Percentiles rank a stretch among this genome's conserved stretches.
Evolutionary conservation across 2,888 invertebrate species (phyloP).

Genomic region (Pycnomerus fuliginosus): DNA sequence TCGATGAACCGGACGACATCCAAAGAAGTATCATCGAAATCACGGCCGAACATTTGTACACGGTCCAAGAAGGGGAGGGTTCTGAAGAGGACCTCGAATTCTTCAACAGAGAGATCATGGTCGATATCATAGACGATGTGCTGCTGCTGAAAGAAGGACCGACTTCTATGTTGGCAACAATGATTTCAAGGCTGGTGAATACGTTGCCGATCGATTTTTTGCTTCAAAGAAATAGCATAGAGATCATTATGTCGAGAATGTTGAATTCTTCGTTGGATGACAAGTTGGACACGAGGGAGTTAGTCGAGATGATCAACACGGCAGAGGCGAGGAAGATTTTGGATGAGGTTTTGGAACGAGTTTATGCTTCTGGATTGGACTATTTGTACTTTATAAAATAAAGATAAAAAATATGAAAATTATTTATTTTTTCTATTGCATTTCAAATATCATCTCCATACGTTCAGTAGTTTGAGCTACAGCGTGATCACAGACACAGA

Average conservation of each 20-base stretch:
- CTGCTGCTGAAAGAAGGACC: conserved; percentile 28
- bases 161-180: conserved; percentile 33
- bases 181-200: conserved; percentile 38
- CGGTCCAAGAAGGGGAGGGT: conserved; percentile 37
- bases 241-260: conserved; percentile 26
- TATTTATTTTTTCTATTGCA: too few relatives aligned
- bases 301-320: conserved; percentile 11
- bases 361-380: conserved; percentile 44
- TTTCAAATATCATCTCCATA: too few relatives aligned
- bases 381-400: conserved; percentile 41
- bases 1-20: conserved; percentile 35
- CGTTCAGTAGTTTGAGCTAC: too few relatives aligned
- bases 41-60: conserved; percentile 41
- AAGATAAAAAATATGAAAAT: conserved; percentile 12
- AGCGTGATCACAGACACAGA: too few relatives aligned
- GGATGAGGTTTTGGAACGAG: conserved; percentile 39
- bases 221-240: conserved; percentile 21
- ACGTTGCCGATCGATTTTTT: conserved; percentile 33
- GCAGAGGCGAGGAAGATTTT: conserved; percentile 37
- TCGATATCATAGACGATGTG: conserved; percentile 38
- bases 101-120: conserved; percentile 32
- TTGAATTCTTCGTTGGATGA: conserved; percentile 8
- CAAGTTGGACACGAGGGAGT: conserved; percentile 24
- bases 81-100: background rate
- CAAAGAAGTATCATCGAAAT: conserved; percentile 38